Evolutionary conservation across 2,888 invertebrate genomes (phyloP), one percentile per base, ranked within the genome.

Genomic region (Drosophila mimetica): DNA sequence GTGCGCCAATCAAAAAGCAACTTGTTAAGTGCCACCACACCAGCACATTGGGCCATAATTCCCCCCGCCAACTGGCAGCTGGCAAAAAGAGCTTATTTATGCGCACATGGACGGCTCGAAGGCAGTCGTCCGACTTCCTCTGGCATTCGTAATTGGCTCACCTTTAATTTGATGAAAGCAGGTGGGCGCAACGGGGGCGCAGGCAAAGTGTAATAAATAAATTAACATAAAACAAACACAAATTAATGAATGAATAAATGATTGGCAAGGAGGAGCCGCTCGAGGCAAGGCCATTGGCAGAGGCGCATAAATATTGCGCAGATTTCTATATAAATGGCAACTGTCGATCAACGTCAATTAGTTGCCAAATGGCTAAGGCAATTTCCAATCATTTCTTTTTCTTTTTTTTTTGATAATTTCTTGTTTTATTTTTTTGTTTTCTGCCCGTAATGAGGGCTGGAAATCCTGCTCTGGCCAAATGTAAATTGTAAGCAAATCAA

Each of bases 191-290:
- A n/a, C 13, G 11, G 41, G 54, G 55, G 55, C 13, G 54, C 13
- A 7, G 60, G 46, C 37, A 71, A 74, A 64, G 66, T 69, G 75
- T 71, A 87, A 87, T 86, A 82, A 82, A 82, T 87, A 88, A 83
- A 82, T 82, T 82, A 82, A 87, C 88, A 82, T 82, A 86, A 87
- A 86, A 79, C 86, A 88, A 83, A 82, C 83, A 79, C 75, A 82
- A 87, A 87, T 82, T 86, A 82, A 82, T 82, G 88, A 87, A 82
- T 82, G 88, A 83, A 82, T 82, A 82, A 87, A 86, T 87, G 83
- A 82, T 87, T 86, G 71, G 61, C 50, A 64, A n/a, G 42, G 18
- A 28, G 34, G n/a, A 7, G 36, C 36, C 22, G 34, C 46, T 6
- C 25, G 44, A 28, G 14, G 42, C 42, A 20, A 20, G 41, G 11